Evolutionary conservation across 2,113 vertebrate species (phyloP).

Genomic region (cattle (Bos taurus)): DNA sequence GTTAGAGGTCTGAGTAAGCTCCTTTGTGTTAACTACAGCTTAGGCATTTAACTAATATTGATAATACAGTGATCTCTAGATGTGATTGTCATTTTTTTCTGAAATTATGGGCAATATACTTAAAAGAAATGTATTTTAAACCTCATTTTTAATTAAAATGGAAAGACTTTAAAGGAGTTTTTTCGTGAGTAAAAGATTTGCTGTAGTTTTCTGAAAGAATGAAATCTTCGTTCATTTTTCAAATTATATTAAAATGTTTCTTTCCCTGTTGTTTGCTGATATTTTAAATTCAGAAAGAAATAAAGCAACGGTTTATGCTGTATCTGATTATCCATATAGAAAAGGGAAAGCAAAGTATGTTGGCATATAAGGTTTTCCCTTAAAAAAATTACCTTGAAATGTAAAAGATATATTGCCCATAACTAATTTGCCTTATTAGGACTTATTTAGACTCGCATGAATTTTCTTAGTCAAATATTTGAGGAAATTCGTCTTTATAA

Average conservation of each 20-base stretch:
- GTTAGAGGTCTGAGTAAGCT: slow-evolving; percentile 64
- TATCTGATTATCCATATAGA: not conserved
- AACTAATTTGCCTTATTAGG: not conserved
- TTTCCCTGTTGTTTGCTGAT: not conserved
- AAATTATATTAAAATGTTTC: not conserved
- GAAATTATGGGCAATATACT: not conserved
- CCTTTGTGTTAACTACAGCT: slow-evolving; percentile 60
- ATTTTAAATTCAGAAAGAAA: not conserved
- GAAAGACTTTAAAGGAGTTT: slow-evolving; percentile 9
- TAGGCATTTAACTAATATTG: slow-evolving; percentile 55
- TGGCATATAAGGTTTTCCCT: not conserved
- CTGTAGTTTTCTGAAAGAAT: slow-evolving; percentile 9
- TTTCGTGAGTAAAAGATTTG: not conserved
- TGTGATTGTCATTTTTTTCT: not conserved
- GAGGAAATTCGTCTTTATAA: not conserved
- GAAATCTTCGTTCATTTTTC: slow-evolving; percentile 4
- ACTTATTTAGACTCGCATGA: not conserved
- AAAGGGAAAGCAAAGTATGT: not conserved
- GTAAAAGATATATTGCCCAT: not conserved
- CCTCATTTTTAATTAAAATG: not conserved
- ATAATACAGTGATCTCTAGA: not conserved
- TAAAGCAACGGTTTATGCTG: not conserved
- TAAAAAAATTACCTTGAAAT: not conserved
- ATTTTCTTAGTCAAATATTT: not conserved
- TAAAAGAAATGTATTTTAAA: slow-evolving; percentile 11